Evolutionary conservation across 2,113 vertebrate genomes (phyloP), one percentile per base, ranked within the genome.

Genomic region (Podilymbus podiceps): DNA sequence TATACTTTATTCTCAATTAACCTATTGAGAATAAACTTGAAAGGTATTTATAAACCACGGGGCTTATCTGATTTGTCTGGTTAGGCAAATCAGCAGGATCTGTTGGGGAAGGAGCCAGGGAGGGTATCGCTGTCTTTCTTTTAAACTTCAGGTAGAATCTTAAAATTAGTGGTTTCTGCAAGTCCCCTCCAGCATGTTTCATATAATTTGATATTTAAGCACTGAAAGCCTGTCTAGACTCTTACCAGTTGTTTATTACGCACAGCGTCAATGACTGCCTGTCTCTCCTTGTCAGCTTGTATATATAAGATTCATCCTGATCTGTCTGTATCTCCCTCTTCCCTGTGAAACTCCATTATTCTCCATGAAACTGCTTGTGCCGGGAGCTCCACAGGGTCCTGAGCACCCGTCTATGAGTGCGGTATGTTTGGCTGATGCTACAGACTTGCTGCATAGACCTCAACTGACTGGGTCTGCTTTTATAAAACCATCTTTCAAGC

Each of bases 221-320:
- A 15, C 44, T 12, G 73, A 60, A 81, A 87, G 62, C 90, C 69
- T 89, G 68, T 94, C 73, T 92, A 78, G 90, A 82, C 90, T 93
- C 46, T 88, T 72, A 63, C 72, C 40, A 42, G 33, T 85, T 76
- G n/a, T 85, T 94, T 59, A 27, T 88, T 81, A 56, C 9, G 21
- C 25, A 21, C n/a, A 9, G 42, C 0, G 1, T 92, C 90, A 81
- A 24, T 85, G 60, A 19, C 56, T 28, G 79, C 4, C 0, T 52
- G n/a, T 71, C 67, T 78, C 18, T 93, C 85, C 59, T 79, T 79
- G 79, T 56, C 72, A 35, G 38, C 59, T 72, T 72, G 15, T 20
- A 2, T n/a, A 4, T 12, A 0, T 27, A 27, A 78, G 21, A 49
- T 50, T 67, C 30, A 38, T 35, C n/a, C 44, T 42, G 11, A 15